A percentile compares a stretch with the other conserved stretches of the same genome.
Evolutionary conservation across 2,113 vertebrate species (phyloP).

Genomic region (Silurus meridionalis): DNA sequence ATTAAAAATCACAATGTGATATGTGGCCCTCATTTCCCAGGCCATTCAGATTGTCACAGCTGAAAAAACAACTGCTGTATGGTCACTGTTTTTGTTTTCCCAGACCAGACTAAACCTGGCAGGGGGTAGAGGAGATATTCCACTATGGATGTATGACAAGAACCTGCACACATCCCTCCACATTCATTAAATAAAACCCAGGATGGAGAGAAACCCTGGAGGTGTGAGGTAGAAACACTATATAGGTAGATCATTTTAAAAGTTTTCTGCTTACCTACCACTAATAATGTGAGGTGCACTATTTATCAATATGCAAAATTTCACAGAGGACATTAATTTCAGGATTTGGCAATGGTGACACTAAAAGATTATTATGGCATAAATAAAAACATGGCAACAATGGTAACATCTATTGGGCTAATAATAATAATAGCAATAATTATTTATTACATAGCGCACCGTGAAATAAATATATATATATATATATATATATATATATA

Average conservation of each 20-base stretch:
- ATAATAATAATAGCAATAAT: no score
- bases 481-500: no score
- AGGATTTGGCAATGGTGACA: not conserved
- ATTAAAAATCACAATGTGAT: constrained; percentile 58
- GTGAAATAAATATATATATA: no score
- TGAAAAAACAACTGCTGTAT: constrained; percentile 76
- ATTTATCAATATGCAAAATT: not conserved
- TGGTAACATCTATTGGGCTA: not conserved
- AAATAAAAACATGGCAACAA: not conserved
- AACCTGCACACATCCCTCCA: not conserved
- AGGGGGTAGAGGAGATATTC: constrained; percentile 35
- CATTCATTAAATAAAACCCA: no score
- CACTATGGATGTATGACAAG: not conserved
- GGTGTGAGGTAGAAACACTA: not conserved
- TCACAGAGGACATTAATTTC: not conserved
- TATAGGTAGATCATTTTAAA: no score
- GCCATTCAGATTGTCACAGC: constrained; percentile 67
- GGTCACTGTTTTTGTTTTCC: constrained; percentile 61
- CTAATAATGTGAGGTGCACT: not conserved
- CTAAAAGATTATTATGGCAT: not conserved
- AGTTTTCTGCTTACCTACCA: not conserved
- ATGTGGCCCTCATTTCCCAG: constrained; percentile 69
- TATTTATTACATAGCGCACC: no score
- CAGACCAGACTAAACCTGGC: constrained; percentile 54
- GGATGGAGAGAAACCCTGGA: not conserved